Percentiles rank a stretch among this genome's conserved stretches.
Conservation (phyloP, 2,888 invertebrate genomes). For the Eupithecia subumbrata region DNA sequence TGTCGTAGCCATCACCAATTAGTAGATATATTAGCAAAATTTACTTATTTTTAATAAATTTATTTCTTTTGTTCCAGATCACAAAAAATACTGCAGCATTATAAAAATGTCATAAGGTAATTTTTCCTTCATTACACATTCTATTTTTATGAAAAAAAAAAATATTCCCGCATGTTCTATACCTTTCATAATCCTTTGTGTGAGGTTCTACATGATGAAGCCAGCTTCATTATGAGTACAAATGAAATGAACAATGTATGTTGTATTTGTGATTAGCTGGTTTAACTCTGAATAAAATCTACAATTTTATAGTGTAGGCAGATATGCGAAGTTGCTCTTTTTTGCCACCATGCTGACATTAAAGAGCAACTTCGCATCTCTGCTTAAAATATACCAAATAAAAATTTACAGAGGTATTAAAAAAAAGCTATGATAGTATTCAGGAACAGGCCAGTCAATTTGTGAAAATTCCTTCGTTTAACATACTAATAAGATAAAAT, state of each 20-base stretch:
- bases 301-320: no score
- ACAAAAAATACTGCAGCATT: slow-evolving; percentile 51
- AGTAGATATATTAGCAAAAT: background rate
- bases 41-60: background rate
- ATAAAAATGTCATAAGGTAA: slow-evolving; percentile 72
- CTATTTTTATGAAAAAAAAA: background rate
- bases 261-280: background rate
- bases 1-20: background rate
- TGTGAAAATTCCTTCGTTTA: no score
- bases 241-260: background rate
- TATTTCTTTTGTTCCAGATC: slow-evolving; percentile 55
- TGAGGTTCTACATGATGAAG: background rate
- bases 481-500: no score
- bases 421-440: no score
- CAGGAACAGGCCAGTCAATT: no score
- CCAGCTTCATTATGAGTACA: slow-evolving; percentile 1
- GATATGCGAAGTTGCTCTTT: no score
- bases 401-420: no score
- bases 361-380: no score
- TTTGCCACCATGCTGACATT: no score
- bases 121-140: slow-evolving; percentile 1
- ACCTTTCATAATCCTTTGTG: background rate
- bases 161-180: background rate
- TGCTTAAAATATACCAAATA: no score
- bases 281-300: background rate